A percentile compares a stretch with the other conserved stretches of the same genome.
Conservation (phyloP, 2,113 vertebrate species). For the Atrichornis clamosus region DNA sequence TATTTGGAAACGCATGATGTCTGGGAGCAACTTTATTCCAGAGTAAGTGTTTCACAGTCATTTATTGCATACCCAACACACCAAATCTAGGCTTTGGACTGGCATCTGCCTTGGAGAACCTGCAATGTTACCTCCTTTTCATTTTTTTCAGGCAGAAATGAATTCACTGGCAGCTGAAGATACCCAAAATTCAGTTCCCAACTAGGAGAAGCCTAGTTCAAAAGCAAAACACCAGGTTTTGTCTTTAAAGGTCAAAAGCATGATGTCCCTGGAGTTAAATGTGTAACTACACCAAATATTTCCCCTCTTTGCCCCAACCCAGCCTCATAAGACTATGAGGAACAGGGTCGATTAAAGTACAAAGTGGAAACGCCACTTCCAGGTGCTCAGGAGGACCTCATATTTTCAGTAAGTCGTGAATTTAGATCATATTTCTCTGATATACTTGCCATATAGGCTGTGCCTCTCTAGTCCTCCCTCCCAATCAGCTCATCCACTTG, state of each 20-base stretch:
- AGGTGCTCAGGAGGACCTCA: background rate
- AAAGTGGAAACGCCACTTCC: background rate
- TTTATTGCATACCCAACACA: background rate
- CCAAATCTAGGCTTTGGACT: background rate
- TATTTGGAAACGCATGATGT: background rate
- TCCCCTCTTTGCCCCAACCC: background rate
- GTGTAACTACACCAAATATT: background rate
- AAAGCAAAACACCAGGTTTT: background rate
- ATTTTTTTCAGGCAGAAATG: background rate
- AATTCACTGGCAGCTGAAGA: background rate
- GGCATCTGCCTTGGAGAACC: background rate
- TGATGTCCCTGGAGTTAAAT: background rate
- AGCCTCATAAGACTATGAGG: background rate
- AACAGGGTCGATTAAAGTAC: background rate
- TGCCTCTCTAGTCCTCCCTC: background rate
- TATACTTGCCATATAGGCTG: background rate
- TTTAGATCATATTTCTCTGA: background rate
- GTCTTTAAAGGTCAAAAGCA: background rate
- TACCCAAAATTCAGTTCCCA: background rate
- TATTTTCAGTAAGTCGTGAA: background rate
- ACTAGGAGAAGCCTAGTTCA: background rate
- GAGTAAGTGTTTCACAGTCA: background rate
- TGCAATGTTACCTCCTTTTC: background rate
- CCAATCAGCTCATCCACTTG: background rate
- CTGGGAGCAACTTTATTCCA: background rate